A percentile compares a stretch with the other conserved stretches of the same genome.
These are phyloP conservation scores for Umimayanthus chanpuru DNA, from an alignment of 92 coral and sea anemone genomes.

Conservation along the genomic window DNA sequence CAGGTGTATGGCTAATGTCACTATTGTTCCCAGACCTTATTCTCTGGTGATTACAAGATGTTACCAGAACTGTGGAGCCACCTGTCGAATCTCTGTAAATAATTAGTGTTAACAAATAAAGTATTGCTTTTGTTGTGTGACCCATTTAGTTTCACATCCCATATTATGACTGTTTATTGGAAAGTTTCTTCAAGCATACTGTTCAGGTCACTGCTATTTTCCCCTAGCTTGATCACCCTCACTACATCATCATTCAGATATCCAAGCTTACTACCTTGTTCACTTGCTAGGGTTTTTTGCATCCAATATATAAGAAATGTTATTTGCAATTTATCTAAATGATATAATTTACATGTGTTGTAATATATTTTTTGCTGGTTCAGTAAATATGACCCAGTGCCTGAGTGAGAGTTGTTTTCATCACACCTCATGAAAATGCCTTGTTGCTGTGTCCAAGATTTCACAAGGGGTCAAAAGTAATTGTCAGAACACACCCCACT, in stretches of 20 bases:
- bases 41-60: not conserved
- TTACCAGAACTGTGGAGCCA: not conserved
- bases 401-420: too few species aligned
- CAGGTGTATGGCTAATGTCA: not conserved
- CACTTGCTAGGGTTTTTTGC: not conserved
- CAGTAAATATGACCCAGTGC: too few species aligned
- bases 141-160: conserved; percentile 18
- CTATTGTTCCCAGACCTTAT: not conserved
- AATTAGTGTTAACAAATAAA: conserved; percentile 8
- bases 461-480: too few species aligned
- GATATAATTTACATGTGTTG: too few species aligned
- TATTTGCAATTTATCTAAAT: too few species aligned
- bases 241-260: conserved; percentile 11
- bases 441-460: too few species aligned
- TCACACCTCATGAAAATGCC: too few species aligned
- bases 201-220: not conserved
- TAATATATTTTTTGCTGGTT: too few species aligned
- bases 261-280: not conserved
- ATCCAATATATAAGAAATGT: too few species aligned
- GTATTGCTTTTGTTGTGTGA: conserved; percentile 14
- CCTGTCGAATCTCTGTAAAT: conserved; percentile 22
- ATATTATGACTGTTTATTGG: conserved; percentile 10
- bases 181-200: conserved; percentile 27
- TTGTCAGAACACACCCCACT: too few species aligned
- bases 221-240: not conserved